Conservation (phyloP, 1,140 invertebrate genomes). For the Monochamus saltuarius region DNA sequence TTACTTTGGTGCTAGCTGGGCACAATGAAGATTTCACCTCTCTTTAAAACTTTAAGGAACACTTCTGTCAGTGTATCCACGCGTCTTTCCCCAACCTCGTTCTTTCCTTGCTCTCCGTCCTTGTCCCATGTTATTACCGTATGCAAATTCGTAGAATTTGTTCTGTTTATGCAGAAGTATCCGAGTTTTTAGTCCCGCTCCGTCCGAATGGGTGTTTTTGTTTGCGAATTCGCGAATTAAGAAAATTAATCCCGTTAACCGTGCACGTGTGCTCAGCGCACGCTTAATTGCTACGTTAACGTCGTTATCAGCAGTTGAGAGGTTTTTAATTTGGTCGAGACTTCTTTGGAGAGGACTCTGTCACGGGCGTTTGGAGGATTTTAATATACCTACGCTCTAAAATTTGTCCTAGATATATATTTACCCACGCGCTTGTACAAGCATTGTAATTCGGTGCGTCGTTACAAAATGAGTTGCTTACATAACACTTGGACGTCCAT, state of each 20-base stretch:
- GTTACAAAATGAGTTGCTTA: too few relatives aligned
- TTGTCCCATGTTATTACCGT: slow-evolving; percentile 39
- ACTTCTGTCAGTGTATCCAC: too few relatives aligned
- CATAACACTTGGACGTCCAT: too few relatives aligned
- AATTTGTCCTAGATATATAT: too few relatives aligned
- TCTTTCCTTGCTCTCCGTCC: slow-evolving; percentile 18
- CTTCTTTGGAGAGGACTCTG: too few relatives aligned
- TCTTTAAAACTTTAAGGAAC: too few relatives aligned
- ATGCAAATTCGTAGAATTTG: slow-evolving; percentile 47
- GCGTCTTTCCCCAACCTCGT: background rate
- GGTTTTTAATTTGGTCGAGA: slow-evolving; percentile 20
- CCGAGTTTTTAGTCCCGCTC: slow-evolving; percentile 40
- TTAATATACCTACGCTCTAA: too few relatives aligned
- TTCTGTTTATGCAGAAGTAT: slow-evolving; percentile 47
- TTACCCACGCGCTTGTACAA: too few relatives aligned
- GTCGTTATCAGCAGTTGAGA: slow-evolving; percentile 23
- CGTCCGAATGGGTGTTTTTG: slow-evolving; percentile 38
- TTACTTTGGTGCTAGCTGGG: too few relatives aligned
- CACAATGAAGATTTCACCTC: too few relatives aligned
- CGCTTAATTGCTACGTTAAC: slow-evolving; percentile 20
- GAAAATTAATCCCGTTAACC: slow-evolving; percentile 38
- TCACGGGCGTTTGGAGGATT: too few relatives aligned
- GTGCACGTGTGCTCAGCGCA: slow-evolving; percentile 21
- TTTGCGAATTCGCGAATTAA: slow-evolving; percentile 39
- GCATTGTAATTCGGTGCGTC: too few relatives aligned